Conservation (phyloP, 2,113 vertebrate species). For the Neotragus moschatus region DNA sequence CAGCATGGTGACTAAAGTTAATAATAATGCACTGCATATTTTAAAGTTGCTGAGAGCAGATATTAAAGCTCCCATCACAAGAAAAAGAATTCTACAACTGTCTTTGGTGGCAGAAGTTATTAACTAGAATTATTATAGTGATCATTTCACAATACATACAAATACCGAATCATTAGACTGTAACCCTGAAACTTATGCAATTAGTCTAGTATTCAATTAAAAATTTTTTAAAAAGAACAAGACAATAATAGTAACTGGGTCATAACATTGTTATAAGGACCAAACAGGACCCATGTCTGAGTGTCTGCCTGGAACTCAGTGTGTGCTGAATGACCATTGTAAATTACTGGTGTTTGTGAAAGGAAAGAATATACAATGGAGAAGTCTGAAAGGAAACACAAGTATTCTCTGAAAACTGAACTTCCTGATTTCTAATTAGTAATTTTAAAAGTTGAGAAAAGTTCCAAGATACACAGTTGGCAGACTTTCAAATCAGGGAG, state of each 20-base stretch:
- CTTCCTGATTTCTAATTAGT: not conserved
- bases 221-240: not conserved
- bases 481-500: conserved; percentile 1
- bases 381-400: not conserved
- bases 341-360: not conserved
- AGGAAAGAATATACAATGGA: not conserved
- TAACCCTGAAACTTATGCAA: not conserved
- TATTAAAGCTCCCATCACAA: not conserved
- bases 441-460: not conserved
- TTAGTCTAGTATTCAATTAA: not conserved
- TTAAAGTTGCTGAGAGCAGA: not conserved
- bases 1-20: not conserved
- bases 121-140: not conserved
- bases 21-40: not conserved
- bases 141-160: not conserved
- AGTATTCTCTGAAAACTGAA: not conserved
- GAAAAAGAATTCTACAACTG: not conserved
- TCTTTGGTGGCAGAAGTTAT: not conserved
- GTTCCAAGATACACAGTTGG: not conserved
- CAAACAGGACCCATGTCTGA: not conserved
- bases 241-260: not conserved
- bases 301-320: not conserved
- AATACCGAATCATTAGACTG: not conserved
- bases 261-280: not conserved
- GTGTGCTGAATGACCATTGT: not conserved